Percentiles rank a stretch among this genome's conserved stretches.
These are phyloP conservation scores for Stictonetta naevosa DNA, from an alignment of 2,113 vertebrate species.

Conservation along the genomic window DNA sequence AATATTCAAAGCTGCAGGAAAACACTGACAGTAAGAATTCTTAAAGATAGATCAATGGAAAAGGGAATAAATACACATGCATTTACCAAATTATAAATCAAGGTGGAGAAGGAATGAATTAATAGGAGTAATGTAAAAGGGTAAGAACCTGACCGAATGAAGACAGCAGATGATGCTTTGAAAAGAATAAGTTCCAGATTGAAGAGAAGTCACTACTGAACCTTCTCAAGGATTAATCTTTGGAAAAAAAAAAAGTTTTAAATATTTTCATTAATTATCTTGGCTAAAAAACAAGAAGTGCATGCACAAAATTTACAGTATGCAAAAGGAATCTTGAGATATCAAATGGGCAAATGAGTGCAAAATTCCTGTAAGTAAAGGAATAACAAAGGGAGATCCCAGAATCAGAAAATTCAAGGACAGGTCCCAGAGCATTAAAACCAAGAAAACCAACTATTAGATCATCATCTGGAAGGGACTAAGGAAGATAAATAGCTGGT, in stretches of 20 bases:
- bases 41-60: not conserved
- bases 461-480: not conserved
- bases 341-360: not conserved
- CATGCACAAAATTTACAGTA: accelerated
- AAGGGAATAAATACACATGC: not conserved
- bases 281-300: not conserved
- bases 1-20: not conserved
- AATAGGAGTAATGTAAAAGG: not conserved
- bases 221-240: not conserved
- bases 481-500: not conserved
- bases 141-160: not conserved
- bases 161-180: not conserved
- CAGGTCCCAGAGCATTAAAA: not conserved
- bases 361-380: not conserved
- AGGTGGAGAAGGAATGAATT: not conserved
- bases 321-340: not conserved
- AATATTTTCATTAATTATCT: not conserved
- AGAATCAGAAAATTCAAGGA: not conserved
- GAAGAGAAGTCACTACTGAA: not conserved
- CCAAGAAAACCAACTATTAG: not conserved
- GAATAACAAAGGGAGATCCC: not conserved
- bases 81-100: not conserved
- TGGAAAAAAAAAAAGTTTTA: not conserved
- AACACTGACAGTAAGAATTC: not conserved
- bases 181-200: not conserved